These are phyloP conservation scores for Drosophila meridiana DNA, from an alignment of 2,888 invertebrate genomes.

Conservation along the genomic window DNA sequence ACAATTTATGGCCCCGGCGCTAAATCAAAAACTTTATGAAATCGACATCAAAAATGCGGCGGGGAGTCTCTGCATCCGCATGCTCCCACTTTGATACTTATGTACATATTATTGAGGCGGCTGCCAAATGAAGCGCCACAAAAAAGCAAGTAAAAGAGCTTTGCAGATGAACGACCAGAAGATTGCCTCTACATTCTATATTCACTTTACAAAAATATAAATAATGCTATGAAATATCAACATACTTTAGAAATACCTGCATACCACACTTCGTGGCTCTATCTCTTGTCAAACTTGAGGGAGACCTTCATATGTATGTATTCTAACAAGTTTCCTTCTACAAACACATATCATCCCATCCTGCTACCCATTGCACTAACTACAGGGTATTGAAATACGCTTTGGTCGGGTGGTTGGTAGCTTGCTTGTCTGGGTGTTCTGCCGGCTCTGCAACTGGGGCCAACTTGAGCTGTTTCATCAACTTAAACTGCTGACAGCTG, in stretches of 20 bases:
- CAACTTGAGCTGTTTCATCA: constrained; percentile 47
- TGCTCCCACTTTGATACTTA: constrained; percentile 39
- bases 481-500: constrained; percentile 75
- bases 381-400: background rate
- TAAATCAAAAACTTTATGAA: constrained; percentile 74
- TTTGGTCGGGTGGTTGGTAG: constrained; percentile 4
- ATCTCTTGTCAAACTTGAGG: background rate
- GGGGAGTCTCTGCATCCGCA: constrained; percentile 8
- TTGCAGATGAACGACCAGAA: background rate
- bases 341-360: too few species aligned
- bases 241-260: background rate
- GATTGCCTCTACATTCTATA: background rate
- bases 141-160: constrained; percentile 12
- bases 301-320: too few species aligned
- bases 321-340: too few species aligned
- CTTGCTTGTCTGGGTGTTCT: background rate
- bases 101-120: constrained; percentile 71
- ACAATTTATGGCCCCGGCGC: constrained; percentile 47
- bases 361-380: background rate
- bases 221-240: background rate
- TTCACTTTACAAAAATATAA: background rate
- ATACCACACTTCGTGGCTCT: background rate
- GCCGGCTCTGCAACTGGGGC: constrained; percentile 7
- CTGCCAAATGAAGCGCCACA: constrained; percentile 66
- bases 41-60: constrained; percentile 47